These are phyloP conservation scores for Mamestra configurata DNA, from an alignment of 1,140 invertebrate genomes.

Conservation along the genomic window DNA sequence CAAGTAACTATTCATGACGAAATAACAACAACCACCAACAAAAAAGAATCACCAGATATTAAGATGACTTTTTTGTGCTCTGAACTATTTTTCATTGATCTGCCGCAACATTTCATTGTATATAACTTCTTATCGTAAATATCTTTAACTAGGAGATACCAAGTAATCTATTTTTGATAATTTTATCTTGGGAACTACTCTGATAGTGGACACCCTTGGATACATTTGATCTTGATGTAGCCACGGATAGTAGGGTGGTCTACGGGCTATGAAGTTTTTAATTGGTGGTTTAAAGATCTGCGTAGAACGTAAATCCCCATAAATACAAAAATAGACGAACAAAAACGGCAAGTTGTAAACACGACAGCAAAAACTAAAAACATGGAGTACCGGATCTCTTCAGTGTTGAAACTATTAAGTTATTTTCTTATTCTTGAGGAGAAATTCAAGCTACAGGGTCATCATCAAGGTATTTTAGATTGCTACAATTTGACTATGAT, in stretches of 20 bases:
- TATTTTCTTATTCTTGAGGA: no score
- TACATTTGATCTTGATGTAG: no score
- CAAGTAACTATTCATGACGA: background rate
- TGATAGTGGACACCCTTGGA: background rate
- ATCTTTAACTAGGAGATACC: background rate
- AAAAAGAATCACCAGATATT: background rate
- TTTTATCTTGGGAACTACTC: background rate
- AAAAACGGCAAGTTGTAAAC: constrained; percentile 22
- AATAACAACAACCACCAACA: background rate
- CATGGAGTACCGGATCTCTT: background rate
- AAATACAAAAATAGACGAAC: background rate
- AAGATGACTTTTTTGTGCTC: background rate
- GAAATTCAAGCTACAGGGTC: background rate
- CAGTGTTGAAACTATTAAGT: background rate
- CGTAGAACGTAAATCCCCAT: constrained; percentile 26
- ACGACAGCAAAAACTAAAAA: background rate
- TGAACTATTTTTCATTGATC: background rate
- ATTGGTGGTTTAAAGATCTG: background rate
- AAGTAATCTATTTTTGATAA: background rate
- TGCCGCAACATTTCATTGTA: background rate
- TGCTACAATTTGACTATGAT: no score
- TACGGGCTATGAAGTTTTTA: background rate
- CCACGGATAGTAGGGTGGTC: background rate
- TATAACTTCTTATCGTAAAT: background rate
- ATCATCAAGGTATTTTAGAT: no score